Base-by-base conservation (phyloP, 2,888 invertebrate genomes). In the Sarcophaga variegata region DNA sequence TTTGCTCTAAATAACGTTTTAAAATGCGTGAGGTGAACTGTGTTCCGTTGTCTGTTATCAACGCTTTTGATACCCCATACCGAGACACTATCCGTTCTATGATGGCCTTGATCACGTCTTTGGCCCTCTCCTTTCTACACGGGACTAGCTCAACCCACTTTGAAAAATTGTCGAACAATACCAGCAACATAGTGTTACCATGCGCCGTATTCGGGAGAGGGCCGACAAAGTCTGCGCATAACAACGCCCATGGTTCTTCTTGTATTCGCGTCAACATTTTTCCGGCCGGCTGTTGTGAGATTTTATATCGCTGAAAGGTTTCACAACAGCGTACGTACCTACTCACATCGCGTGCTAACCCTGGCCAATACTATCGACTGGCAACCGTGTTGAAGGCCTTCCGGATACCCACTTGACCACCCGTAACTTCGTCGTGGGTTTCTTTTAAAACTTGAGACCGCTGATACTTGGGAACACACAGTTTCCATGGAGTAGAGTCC, bases 21-120 rank as follows among this genome's bases (percentile, higher is more conserved):
- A 77, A 70, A 14, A 67, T 37, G 14, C 17, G 71, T 12, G 77
- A 64, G 0, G 78, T 84, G n/a, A 74, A 80, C 25, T 84, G 80
- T 5, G 76, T 66, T 2, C 80, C 77, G n/a, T 76, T 85, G n/a
- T 81, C 79, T 8, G 84, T 69, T 2, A 84, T 64, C 4, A 84
- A 14, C 0, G 64, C 60, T 22, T 75, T 80, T 12, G 75, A 79
- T 0, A 63, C 37, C 4, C 22, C 71, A 47, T 64, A 79, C 8
- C 80, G 22, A 2, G 81, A 54, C 27, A 71, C 27, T 10, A 71
- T 71, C 1, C 59, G 25, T 37, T 71, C 59, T n/a, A 59, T 5
- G 10, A 71, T 59, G 3, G 71, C 71, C 10, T 71, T 71, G 8
- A 71, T 27, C 2, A 71, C 27, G 3, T 59, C 25, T 17, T 71